Conservation (phyloP, 2,888 invertebrate genomes). For the Griposia aprilina region DNA sequence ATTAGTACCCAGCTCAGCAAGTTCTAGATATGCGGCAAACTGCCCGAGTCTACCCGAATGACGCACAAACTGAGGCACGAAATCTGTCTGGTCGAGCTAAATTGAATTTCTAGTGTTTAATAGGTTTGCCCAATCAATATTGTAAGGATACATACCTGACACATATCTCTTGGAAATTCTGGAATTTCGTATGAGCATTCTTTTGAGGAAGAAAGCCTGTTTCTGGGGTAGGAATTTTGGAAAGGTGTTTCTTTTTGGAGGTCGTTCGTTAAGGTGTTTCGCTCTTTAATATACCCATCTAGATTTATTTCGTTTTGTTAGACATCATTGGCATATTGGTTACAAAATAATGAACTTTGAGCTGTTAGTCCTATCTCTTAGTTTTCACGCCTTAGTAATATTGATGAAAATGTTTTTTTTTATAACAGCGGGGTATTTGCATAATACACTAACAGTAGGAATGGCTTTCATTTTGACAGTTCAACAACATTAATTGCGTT, state of each 20-base stretch:
- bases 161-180: neutral
- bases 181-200: neutral
- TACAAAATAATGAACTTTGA: too few relatives aligned
- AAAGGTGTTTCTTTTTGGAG: too few relatives aligned
- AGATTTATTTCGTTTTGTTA: neutral
- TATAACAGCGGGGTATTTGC: too few relatives aligned
- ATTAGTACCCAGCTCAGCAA: conserved; percentile 49
- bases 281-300: neutral
- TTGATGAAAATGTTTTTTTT: too few relatives aligned
- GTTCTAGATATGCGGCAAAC: conserved; percentile 32
- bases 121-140: conserved; percentile 49
- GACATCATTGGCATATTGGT: too few relatives aligned
- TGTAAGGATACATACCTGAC: conserved; percentile 16
- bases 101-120: conserved; percentile 54
- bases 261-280: neutral
- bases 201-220: neutral
- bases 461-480: too few relatives aligned
- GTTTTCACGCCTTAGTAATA: too few relatives aligned
- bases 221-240: neutral
- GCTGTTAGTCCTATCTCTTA: too few relatives aligned
- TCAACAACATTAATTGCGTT: too few relatives aligned
- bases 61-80: conserved; percentile 53
- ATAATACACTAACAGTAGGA: too few relatives aligned
- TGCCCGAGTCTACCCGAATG: conserved; percentile 20
- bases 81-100: conserved; percentile 53